phyloP scores from a whole-genome alignment of 2,888 invertebrate species.

The Pegoplata infirma region DNA sequence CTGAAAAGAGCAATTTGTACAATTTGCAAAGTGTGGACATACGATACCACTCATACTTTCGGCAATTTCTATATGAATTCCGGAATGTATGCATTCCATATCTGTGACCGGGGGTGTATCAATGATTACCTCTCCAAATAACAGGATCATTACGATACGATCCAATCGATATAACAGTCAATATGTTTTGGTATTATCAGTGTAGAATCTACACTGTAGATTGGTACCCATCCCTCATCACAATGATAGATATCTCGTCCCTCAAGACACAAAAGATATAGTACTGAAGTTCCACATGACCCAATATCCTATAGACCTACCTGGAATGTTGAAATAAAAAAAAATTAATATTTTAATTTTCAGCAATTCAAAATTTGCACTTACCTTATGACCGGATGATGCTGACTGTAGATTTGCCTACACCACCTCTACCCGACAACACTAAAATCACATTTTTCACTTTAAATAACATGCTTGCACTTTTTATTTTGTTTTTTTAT shows the following conservation, averaged over 20 bases:
- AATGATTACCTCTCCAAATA: no score
- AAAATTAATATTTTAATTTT: neutral
- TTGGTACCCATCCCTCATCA: conserved; percentile 95
- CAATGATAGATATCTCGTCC: conserved; percentile 91
- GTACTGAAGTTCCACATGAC: conserved; percentile 96
- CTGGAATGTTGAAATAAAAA: conserved; percentile 79
- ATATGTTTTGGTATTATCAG: conserved; percentile 85
- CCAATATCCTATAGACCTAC: conserved; percentile 96
- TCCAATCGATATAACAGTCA: conserved; percentile 97
- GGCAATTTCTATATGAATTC: conserved; percentile 92
- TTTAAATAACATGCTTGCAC: no score
- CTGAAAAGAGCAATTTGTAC: no score
- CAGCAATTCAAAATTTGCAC: conserved; percentile 26
- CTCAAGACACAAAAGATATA: conserved; percentile 92
- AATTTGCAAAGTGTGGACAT: no score
- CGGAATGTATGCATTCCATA: no score
- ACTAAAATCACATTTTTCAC: no score
- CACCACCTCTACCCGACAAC: no score
- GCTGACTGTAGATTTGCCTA: no score
- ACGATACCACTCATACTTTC: no score
- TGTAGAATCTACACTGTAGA: conserved; percentile 86
- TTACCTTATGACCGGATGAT: conserved; percentile 91
- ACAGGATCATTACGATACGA: conserved; percentile 93
- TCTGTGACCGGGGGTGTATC: no score
- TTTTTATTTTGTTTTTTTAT: no score